Evolutionary conservation across 2,888 invertebrate species (phyloP).

Genomic region (Oxyteleia sp.): DNA sequence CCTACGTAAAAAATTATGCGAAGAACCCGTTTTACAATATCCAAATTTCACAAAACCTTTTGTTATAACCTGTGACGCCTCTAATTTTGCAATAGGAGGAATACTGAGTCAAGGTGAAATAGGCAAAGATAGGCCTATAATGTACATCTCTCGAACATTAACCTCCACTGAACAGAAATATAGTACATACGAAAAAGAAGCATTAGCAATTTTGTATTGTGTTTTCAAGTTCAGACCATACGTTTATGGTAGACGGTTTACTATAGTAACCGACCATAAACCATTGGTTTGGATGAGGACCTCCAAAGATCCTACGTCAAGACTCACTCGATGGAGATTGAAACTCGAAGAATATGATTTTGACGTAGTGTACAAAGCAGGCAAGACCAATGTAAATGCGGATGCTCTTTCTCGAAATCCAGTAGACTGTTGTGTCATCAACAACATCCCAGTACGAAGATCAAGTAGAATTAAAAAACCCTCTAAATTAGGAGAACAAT

Average conservation of each 20-base stretch:
- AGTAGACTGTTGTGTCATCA: too few species aligned
- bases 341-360: neutral
- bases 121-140: neutral
- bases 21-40: constrained; percentile 42
- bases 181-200: neutral
- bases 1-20: neutral
- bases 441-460: too few species aligned
- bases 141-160: neutral
- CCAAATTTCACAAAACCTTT: constrained; percentile 47
- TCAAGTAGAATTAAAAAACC: too few species aligned
- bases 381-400: neutral
- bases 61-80: neutral
- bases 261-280: neutral
- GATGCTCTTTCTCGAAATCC: neutral
- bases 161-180: neutral
- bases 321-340: neutral
- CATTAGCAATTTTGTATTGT: neutral
- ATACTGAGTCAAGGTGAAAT: neutral
- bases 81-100: neutral
- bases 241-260: neutral
- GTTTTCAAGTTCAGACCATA: neutral
- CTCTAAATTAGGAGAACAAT: too few species aligned
- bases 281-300: neutral
- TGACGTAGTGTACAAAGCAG: neutral
- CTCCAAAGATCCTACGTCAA: neutral